Evolutionary conservation across 2,888 invertebrate genomes (phyloP).

Genomic region (Tupiocoris notatus): DNA sequence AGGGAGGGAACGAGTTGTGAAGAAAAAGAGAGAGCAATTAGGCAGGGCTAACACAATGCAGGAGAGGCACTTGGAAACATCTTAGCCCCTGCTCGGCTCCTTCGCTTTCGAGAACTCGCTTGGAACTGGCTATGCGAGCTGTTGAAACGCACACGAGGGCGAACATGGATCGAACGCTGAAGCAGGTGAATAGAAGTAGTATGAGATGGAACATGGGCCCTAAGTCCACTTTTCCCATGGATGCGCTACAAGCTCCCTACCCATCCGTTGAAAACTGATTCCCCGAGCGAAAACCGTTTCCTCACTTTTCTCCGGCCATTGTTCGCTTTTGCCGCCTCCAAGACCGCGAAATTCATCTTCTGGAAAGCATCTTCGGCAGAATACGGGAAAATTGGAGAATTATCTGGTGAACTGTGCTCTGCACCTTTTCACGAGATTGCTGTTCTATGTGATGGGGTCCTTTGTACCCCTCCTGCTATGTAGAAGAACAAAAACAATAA

Average conservation of each 20-base stretch:
- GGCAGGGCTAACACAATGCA: constrained; percentile 12
- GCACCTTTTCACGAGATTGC: too few species aligned
- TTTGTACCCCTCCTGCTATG: too few species aligned
- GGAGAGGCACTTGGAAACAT: constrained; percentile 19
- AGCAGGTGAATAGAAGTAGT: not conserved
- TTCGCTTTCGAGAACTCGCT: not conserved
- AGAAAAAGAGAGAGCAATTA: constrained; percentile 20
- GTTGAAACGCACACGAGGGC: not conserved
- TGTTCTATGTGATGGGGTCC: too few species aligned
- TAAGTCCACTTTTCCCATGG: not conserved
- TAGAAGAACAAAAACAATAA: too few species aligned
- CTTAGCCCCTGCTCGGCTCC: constrained; percentile 1
- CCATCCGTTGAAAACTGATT: not conserved
- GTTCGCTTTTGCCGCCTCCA: not conserved
- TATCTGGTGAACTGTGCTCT: not conserved
- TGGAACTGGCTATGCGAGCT: too few species aligned
- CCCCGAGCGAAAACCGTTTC: not conserved
- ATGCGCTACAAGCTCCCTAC: not conserved
- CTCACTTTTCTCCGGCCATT: not conserved
- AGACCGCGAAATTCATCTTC: not conserved
- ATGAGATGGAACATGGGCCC: not conserved
- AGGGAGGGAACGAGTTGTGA: constrained; percentile 1
- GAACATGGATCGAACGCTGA: too few species aligned
- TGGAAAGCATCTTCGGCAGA: not conserved
- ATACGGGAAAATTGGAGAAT: not conserved